Evolutionary conservation across 2,113 vertebrate species (phyloP).

Genomic region (Hydrochoerus hydrochaeris): DNA sequence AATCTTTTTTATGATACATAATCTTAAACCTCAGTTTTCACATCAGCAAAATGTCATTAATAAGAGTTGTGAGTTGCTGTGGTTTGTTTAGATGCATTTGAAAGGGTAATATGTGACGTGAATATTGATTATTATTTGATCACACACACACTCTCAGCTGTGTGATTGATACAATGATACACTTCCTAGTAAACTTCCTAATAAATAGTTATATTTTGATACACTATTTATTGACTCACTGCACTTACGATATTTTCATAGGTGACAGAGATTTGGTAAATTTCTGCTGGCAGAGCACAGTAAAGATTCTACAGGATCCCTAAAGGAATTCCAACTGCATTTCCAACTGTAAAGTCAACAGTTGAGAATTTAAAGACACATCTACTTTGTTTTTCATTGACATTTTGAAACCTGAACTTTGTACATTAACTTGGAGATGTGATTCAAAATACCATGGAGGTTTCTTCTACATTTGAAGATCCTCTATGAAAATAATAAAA

Average conservation of each 20-base stretch:
- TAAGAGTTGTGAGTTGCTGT: background rate
- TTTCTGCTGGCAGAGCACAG: background rate
- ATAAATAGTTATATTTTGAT: no score
- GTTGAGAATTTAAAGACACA: background rate
- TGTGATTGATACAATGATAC: no score
- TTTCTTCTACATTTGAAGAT: slow-evolving; percentile 46
- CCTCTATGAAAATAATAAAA: background rate
- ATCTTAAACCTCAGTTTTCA: background rate
- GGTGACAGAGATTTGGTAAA: background rate
- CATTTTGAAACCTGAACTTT: background rate
- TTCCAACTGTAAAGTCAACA: background rate
- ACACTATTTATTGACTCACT: background rate
- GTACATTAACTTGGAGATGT: background rate
- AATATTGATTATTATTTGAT: background rate
- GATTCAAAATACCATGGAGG: background rate
- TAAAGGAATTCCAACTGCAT: background rate
- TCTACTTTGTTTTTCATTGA: background rate
- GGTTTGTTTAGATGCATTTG: background rate
- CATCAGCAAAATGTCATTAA: background rate
- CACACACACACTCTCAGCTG: no score
- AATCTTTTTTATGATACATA: background rate
- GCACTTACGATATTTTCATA: background rate
- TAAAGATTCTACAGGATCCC: background rate
- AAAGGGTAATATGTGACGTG: background rate
- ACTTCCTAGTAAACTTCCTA: no score